Evolutionary conservation across 2,888 invertebrate species (phyloP).

Genomic region (Labia minor): DNA sequence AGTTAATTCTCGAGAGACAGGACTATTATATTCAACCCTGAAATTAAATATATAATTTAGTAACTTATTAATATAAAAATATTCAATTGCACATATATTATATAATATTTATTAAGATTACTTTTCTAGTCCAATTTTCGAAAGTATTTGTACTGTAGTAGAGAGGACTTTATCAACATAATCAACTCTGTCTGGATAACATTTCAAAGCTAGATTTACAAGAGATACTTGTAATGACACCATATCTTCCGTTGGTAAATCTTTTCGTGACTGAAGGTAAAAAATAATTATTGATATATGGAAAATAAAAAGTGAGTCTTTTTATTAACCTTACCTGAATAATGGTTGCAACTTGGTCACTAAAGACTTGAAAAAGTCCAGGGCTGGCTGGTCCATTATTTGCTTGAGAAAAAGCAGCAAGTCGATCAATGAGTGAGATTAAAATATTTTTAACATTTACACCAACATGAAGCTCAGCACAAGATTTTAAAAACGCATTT

Average conservation of each 20-base stretch:
- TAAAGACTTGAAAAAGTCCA: constrained; percentile 88
- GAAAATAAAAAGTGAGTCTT: not conserved
- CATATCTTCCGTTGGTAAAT: constrained; percentile 93
- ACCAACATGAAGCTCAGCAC: constrained; percentile 87
- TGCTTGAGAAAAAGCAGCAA: constrained; percentile 74
- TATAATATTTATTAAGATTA: constrained; percentile 35
- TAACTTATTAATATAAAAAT: too few species aligned
- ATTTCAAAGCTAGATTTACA: constrained; percentile 88
- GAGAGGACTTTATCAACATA: constrained; percentile 92
- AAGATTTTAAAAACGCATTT: constrained; percentile 89
- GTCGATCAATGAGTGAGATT: constrained; percentile 86
- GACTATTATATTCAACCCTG: constrained; percentile 64
- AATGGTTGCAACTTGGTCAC: constrained; percentile 90
- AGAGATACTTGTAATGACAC: constrained; percentile 90
- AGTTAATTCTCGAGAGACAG: constrained; percentile 85
- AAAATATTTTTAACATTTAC: constrained; percentile 98
- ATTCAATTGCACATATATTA: constrained; percentile 28
- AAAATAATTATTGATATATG: not conserved
- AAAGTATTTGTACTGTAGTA: constrained; percentile 82
- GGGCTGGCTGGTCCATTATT: constrained; percentile 44
- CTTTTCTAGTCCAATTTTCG: constrained; percentile 75
- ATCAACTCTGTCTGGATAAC: constrained; percentile 87
- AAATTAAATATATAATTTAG: constrained; percentile 26
- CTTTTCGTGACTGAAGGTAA: constrained; percentile 63
- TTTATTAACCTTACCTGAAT: constrained; percentile 55